Evolutionary conservation across 2,113 vertebrate species (phyloP).

Genomic region (Ammodytes dubius): DNA sequence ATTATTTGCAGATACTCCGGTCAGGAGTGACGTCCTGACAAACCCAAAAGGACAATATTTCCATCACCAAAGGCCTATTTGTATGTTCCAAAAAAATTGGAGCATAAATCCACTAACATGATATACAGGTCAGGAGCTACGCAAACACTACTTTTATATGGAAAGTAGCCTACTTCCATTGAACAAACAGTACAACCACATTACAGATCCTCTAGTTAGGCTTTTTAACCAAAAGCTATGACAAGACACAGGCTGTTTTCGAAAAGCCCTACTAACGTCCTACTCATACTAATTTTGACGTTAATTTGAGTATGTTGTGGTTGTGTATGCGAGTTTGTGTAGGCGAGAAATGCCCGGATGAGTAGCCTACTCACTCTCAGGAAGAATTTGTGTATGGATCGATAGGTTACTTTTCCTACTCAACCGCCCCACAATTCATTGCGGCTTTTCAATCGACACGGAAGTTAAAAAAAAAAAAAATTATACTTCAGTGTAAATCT

Average conservation of each 20-base stretch:
- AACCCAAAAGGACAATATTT: background rate
- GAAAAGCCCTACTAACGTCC: too few species aligned
- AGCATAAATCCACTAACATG: background rate
- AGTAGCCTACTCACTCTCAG: too few species aligned
- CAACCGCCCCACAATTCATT: too few species aligned
- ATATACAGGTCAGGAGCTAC: background rate
- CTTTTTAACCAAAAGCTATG: background rate
- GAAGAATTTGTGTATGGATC: too few species aligned
- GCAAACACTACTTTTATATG: background rate
- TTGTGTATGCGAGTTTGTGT: too few species aligned
- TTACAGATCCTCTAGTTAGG: background rate
- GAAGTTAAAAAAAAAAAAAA: too few species aligned
- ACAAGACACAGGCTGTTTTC: background rate
- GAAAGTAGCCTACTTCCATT: background rate
- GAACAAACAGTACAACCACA: background rate
- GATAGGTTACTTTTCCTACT: too few species aligned
- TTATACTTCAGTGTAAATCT: too few species aligned
- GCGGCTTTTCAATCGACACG: too few species aligned
- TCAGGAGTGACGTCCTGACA: background rate
- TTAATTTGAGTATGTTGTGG: too few species aligned
- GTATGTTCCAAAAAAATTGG: background rate
- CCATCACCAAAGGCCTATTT: background rate
- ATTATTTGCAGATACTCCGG: background rate
- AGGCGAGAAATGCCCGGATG: too few species aligned
- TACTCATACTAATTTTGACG: too few species aligned